phyloP scores from a whole-genome alignment of 2,113 vertebrate species.

The Brachyhypopomus occidentalis region DNA sequence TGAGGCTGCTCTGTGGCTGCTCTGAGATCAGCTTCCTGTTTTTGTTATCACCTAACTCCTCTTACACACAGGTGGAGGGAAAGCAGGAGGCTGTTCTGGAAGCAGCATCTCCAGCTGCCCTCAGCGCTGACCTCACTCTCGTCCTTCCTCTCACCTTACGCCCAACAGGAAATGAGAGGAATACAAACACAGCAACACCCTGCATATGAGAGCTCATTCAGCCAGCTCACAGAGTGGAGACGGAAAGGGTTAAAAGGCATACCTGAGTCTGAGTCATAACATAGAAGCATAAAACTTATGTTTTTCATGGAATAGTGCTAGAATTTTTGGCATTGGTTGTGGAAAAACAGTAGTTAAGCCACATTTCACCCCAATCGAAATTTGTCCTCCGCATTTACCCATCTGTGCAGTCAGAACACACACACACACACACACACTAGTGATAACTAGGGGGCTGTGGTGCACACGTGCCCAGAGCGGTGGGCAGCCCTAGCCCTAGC shows the following conservation, averaged over 20 bases:
- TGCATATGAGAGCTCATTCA: background rate
- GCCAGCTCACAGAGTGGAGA: background rate
- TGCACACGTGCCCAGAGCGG: too few species aligned
- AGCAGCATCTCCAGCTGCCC: too few species aligned
- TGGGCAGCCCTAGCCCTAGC: too few species aligned
- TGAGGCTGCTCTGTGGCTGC: background rate
- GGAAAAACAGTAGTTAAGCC: conserved; percentile 1
- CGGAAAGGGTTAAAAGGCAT: background rate
- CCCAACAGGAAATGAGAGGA: background rate
- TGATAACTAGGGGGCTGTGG: too few species aligned
- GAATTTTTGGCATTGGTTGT: background rate
- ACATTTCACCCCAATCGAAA: too few species aligned
- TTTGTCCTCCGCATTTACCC: too few species aligned
- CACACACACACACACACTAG: too few species aligned
- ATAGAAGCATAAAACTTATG: too few species aligned
- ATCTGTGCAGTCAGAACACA: too few species aligned
- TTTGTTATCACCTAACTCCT: background rate
- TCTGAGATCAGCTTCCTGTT: conserved; percentile 19
- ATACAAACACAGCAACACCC: background rate
- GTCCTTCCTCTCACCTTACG: background rate
- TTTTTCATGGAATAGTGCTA: background rate
- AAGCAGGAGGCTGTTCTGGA: background rate
- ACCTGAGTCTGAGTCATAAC: background rate
- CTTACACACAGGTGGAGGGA: background rate
- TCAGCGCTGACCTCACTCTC: too few species aligned